Evolutionary conservation across 2,888 invertebrate genomes (phyloP).

Genomic region (Gymnoscelis rufifasciata): DNA sequence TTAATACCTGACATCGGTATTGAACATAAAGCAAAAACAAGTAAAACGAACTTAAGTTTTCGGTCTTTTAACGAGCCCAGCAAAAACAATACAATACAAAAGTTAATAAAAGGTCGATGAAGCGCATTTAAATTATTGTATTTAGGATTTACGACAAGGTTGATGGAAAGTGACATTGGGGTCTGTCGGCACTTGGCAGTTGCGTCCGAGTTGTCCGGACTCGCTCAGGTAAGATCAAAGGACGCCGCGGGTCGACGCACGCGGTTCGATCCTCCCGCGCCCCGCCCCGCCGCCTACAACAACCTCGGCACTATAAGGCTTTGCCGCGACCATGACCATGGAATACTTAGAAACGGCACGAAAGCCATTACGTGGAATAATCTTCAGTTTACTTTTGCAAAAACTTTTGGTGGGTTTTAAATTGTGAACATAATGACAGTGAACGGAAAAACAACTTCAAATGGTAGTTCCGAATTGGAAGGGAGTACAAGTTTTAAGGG

Average conservation of each 20-base stretch:
- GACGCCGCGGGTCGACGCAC: conserved; percentile 71
- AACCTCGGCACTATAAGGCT: conserved; percentile 25
- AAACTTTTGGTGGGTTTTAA: conserved; percentile 2
- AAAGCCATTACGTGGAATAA: conserved; percentile 7
- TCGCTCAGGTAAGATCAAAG: conserved; percentile 62
- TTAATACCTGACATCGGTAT: too few species aligned
- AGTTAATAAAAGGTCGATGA: conserved; percentile 11
- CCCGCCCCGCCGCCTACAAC: conserved; percentile 37
- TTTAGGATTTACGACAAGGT: conserved; percentile 21
- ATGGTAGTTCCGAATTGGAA: too few species aligned
- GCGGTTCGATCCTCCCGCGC: conserved; percentile 53
- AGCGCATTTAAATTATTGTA: conserved; percentile 16
- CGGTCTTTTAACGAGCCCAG: background rate
- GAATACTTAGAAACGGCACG: conserved; percentile 24
- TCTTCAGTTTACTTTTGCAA: background rate
- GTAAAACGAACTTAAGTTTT: background rate
- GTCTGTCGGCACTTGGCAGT: conserved; percentile 18
- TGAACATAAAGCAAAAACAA: background rate
- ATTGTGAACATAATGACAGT: background rate
- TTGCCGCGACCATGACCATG: conserved; percentile 12
- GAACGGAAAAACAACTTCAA: too few species aligned
- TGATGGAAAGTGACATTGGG: conserved; percentile 25
- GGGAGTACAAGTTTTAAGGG: too few species aligned
- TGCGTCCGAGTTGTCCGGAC: conserved; percentile 29
- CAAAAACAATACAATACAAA: conserved; percentile 9